phyloP scores from a whole-genome alignment of 1,140 invertebrate species.

The Mycetomoellerius zeteki region DNA sequence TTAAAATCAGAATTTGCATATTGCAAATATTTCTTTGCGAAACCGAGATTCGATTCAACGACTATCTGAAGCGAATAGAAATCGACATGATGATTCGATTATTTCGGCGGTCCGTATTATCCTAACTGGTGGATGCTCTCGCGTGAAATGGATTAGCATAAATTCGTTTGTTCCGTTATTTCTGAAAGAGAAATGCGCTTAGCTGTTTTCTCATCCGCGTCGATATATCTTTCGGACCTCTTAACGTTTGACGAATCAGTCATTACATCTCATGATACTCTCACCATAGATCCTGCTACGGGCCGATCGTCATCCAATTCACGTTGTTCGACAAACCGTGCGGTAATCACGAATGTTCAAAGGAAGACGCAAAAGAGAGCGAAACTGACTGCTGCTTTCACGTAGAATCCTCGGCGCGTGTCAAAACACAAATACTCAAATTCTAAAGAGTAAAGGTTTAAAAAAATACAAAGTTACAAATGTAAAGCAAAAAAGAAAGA shows the following conservation, averaged over 20 bases:
- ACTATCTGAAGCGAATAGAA: slow-evolving; percentile 18
- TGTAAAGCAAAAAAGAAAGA: not conserved
- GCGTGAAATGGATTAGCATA: slow-evolving; percentile 55
- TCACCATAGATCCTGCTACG: slow-evolving; percentile 78
- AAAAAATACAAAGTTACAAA: not conserved
- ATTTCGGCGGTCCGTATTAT: slow-evolving; percentile 31
- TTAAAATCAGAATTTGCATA: slow-evolving; percentile 19
- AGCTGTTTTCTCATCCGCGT: slow-evolving; percentile 76
- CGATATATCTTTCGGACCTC: slow-evolving; percentile 64
- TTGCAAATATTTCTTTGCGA: not conserved
- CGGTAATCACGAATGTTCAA: slow-evolving; percentile 79
- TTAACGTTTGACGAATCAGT: slow-evolving; percentile 81
- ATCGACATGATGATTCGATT: slow-evolving; percentile 47
- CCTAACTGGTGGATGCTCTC: slow-evolving; percentile 29
- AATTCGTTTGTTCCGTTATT: slow-evolving; percentile 38
- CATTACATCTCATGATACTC: slow-evolving; percentile 85
- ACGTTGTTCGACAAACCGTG: slow-evolving; percentile 83
- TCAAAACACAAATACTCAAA: slow-evolving; percentile 84
- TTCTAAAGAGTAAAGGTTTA: not conserved
- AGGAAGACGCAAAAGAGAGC: slow-evolving; percentile 64
- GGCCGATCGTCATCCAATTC: slow-evolving; percentile 80
- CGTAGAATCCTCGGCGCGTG: slow-evolving; percentile 81
- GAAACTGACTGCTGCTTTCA: slow-evolving; percentile 71
- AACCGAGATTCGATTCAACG: slow-evolving; percentile 10
- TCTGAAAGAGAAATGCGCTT: slow-evolving; percentile 78